Evolutionary conservation across 2,888 invertebrate species (phyloP), one percentile per base, ranked within the genome.

Genomic region (Drosophila nr. perissopoda): DNA sequence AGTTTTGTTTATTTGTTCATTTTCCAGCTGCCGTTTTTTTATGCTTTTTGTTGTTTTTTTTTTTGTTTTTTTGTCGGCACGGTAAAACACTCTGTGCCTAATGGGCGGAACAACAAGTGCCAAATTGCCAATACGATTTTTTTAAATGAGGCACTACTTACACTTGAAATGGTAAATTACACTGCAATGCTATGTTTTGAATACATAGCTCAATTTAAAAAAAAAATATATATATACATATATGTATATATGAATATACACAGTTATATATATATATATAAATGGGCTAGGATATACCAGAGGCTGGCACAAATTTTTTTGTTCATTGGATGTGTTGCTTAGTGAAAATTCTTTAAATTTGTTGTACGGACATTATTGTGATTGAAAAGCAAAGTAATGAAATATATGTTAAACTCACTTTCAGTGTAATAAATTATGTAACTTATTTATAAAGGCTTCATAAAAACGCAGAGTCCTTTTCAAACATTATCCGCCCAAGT

Each of bases 1-100:
- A 84, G 89, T 86, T 74, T 88, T 84, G 89, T 84, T 86, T 84
- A 84, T 88, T 88, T 86, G 66, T 73, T 70, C 82, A 60, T 74
- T 75, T 69, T 49, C 31, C 67, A 60, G 52, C 81, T 65, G 77
- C 42, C 60, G 54, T 60, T 46, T 21, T 42, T 7, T 7, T 21
- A 2, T 42, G 5, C 21, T 21, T 60, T 57, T 54, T 36, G 10
- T 33, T 33, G 3, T 33, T 60, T 46, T 21, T 42, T 42, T 21
- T 46, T 6, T 29, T 31, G 0, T 49, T 52, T 54, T 42, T 29
- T 61, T 42, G 54, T 25, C 31, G 49, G 31, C 65, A 60, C 66
- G 60, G n/a, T 52, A 42, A 69, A 74, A 69, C 70, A 77, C 75
- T 77, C 58, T 70, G 70, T 51, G 74, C 38, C 56, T 79, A 74